Evolutionary conservation across 2,888 invertebrate genomes (phyloP).

Genomic region (Tupiocoris notatus): DNA sequence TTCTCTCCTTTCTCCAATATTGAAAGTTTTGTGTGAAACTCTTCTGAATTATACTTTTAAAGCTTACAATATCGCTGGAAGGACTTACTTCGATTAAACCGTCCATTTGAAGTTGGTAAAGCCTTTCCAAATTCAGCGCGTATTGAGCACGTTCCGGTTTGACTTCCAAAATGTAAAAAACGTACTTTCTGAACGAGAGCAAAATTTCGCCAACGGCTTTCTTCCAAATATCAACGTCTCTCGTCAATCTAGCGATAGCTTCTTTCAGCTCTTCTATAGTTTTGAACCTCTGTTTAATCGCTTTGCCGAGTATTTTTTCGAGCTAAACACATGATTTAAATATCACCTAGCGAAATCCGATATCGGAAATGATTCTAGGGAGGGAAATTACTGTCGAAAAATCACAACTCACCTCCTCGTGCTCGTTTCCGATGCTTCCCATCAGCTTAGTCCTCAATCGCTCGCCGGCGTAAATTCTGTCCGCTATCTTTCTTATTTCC

Average conservation of each 20-base stretch:
- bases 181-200: conserved; percentile 15
- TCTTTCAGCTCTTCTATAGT: conserved; percentile 12
- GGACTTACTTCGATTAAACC: conserved; percentile 20
- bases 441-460: conserved; percentile 7
- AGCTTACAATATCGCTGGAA: no score
- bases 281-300: neutral
- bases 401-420: conserved; percentile 15
- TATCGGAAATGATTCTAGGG: neutral
- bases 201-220: conserved; percentile 14
- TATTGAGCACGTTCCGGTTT: conserved; percentile 21
- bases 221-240: conserved; percentile 24
- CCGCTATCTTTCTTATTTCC: conserved; percentile 2
- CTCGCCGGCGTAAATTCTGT: conserved; percentile 8
- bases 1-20: no score
- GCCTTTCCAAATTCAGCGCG: conserved; percentile 6
- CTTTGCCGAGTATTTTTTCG: conserved; percentile 12
- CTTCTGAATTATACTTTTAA: neutral
- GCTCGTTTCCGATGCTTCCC: neutral
- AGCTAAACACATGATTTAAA: neutral
- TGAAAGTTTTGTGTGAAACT: no score
- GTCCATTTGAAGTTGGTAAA: conserved; percentile 29
- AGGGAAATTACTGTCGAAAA: neutral
- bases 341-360: neutral
- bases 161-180: conserved; percentile 5
- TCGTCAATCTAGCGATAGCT: neutral